These are phyloP conservation scores for Acanthurus leucopareius DNA, from an alignment of 2,797 vertebrate species.

Conservation along the genomic window DNA sequence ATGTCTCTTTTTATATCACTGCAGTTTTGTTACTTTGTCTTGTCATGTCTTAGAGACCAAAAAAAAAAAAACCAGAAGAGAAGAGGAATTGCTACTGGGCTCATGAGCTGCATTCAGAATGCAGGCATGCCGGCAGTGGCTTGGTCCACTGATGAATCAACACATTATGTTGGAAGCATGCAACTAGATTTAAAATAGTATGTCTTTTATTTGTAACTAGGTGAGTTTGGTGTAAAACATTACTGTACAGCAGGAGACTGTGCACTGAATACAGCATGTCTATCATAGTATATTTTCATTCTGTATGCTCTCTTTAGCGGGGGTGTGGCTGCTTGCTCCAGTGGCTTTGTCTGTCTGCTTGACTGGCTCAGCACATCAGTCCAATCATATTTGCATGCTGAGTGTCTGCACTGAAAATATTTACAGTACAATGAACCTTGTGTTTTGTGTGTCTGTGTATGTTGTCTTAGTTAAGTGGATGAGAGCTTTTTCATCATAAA, in stretches of 20 bases:
- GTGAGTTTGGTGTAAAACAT: background rate
- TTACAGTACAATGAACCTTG: slow-evolving; percentile 43
- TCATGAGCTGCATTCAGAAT: slow-evolving; percentile 22
- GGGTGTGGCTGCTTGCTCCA: slow-evolving; percentile 59
- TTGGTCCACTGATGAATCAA: slow-evolving; percentile 5
- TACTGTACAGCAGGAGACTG: background rate
- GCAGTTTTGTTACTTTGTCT: background rate
- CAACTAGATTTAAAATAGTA: background rate
- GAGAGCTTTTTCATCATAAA: slow-evolving; percentile 25
- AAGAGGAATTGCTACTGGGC: background rate
- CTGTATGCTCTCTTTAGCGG: slow-evolving; percentile 13
- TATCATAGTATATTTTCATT: background rate
- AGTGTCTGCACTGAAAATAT: slow-evolving; percentile 41
- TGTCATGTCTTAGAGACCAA: background rate
- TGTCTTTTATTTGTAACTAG: background rate
- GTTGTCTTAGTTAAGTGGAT: slow-evolving; percentile 41
- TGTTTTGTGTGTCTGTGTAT: slow-evolving; percentile 26
- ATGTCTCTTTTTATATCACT: slow-evolving; percentile 4
- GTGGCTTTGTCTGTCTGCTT: slow-evolving; percentile 64
- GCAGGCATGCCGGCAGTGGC: background rate
- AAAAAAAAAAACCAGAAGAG: background rate
- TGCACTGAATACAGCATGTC: background rate
- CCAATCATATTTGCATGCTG: slow-evolving; percentile 64
- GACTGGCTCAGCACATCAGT: slow-evolving; percentile 59
- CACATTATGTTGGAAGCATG: background rate